Conservation (phyloP, 92 coral and sea anemone genomes). For the Pocillopora grandis region DNA sequence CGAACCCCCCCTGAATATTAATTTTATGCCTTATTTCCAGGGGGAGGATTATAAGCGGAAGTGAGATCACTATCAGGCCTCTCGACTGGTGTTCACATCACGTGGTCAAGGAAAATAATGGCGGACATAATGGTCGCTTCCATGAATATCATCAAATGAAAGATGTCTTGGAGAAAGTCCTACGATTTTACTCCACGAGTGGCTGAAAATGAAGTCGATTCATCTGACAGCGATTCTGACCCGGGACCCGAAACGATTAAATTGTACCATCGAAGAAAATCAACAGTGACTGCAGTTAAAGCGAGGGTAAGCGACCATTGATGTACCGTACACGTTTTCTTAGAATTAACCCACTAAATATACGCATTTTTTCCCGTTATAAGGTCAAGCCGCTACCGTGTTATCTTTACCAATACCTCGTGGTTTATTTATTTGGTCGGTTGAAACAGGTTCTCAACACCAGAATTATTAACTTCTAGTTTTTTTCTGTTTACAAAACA, state of each 20-base stretch:
- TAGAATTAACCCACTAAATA: not conserved
- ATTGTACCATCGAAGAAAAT: slow-evolving; percentile 84
- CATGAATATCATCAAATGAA: slow-evolving; percentile 26
- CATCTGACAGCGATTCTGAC: slow-evolving; percentile 88
- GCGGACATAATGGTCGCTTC: slow-evolving; percentile 63
- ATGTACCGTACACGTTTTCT: not conserved
- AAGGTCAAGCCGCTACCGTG: not conserved
- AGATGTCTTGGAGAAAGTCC: slow-evolving; percentile 68
- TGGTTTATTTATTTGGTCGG: not conserved
- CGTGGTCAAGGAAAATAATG: slow-evolving; percentile 67
- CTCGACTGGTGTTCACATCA: slow-evolving; percentile 40
- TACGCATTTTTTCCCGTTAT: not conserved
- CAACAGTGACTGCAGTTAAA: slow-evolving; percentile 80
- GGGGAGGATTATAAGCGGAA: slow-evolving; percentile 50
- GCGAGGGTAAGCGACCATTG: slow-evolving; percentile 70
- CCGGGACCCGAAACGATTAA: slow-evolving; percentile 75
- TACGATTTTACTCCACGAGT: slow-evolving; percentile 77
- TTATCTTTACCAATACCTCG: not conserved
- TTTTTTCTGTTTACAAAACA: slow-evolving; percentile 45
- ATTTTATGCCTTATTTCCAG: slow-evolving; percentile 1
- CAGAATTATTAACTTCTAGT: slow-evolving; percentile 30
- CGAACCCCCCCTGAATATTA: not conserved
- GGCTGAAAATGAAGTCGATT: slow-evolving; percentile 83
- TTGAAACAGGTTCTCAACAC: not conserved
- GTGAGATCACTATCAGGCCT: slow-evolving; percentile 29